Conservation (phyloP, 2,113 vertebrate species). For the Pan troglodytes region NHGRI_mPanTro3-v2.1_pri NC_072409.2:51296501-51297000, state of each 20-base stretch:
- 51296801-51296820: not conserved
- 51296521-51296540: not conserved
- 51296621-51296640: not conserved
- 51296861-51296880: not conserved
- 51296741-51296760: not conserved
- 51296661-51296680: not conserved
- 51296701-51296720: not conserved
- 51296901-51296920: not conserved
- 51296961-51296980: not conserved
- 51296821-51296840: not conserved
- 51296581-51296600: not conserved
- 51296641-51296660: not conserved
- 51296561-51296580: not conserved
- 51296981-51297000: not conserved
- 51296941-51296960: not conserved
- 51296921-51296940: not conserved
- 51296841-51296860: not conserved
- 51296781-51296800: not conserved
- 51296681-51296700: not conserved
- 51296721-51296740: not conserved
- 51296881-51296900: not conserved
- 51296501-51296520: not conserved
- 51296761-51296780: not conserved
- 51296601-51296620: not conserved
- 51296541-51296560: not conserved